phyloP scores from a whole-genome alignment of 2,797 vertebrate genomes.

The Poecilia gillii region DNA sequence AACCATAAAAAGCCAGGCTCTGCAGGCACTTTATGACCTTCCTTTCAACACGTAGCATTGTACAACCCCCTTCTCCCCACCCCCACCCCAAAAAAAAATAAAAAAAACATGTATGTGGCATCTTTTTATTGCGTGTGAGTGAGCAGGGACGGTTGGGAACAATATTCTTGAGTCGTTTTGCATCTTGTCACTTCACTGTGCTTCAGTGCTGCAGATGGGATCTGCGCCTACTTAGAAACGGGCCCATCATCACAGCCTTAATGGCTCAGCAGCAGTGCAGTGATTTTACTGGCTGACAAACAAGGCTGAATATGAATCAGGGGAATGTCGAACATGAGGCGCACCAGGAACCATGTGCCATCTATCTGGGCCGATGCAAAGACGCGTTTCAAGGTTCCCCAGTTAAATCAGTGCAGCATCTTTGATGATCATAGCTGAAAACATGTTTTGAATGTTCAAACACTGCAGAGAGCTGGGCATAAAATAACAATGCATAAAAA shows the following conservation, averaged over 20 bases:
- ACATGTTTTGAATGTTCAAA: slow-evolving; percentile 3
- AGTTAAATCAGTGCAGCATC: slow-evolving; percentile 13
- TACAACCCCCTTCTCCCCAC: background rate
- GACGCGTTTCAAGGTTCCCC: slow-evolving; percentile 21
- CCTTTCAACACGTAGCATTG: slow-evolving; percentile 47
- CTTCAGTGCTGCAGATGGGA: slow-evolving; percentile 53
- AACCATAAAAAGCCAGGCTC: slow-evolving; percentile 71
- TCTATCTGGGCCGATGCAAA: slow-evolving; percentile 29
- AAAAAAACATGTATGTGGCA: slow-evolving; percentile 16
- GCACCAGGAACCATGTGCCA: slow-evolving; percentile 14
- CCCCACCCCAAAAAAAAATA: slow-evolving; percentile 6
- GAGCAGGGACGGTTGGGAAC: slow-evolving; percentile 2
- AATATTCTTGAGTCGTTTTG: slow-evolving; percentile 28
- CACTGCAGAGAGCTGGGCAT: background rate
- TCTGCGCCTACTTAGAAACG: slow-evolving; percentile 55
- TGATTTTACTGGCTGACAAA: slow-evolving; percentile 65
- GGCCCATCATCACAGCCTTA: slow-evolving; percentile 59
- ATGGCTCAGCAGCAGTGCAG: slow-evolving; percentile 57
- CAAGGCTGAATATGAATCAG: slow-evolving; percentile 63
- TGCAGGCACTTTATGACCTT: slow-evolving; percentile 65
- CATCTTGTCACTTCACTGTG: slow-evolving; percentile 52
- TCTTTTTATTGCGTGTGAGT: background rate
- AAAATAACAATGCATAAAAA: background rate
- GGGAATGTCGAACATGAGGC: slow-evolving; percentile 36
- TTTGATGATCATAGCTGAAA: slow-evolving; percentile 6